These are phyloP conservation scores for Microplitis mediator DNA, from an alignment of 1,140 invertebrate genomes.

Conservation along the genomic window DNA sequence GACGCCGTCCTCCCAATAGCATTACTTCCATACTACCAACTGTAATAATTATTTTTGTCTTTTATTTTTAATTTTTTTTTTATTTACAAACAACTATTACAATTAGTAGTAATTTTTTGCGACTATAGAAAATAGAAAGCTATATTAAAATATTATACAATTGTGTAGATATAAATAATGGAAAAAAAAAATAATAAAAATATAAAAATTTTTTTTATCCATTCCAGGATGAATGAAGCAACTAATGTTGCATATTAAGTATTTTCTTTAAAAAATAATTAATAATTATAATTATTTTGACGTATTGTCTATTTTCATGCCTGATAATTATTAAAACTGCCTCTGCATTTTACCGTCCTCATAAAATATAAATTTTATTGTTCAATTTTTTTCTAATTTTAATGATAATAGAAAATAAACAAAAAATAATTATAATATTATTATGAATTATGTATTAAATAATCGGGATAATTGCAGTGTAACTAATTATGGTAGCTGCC, in stretches of 20 bases:
- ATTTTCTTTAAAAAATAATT: background rate
- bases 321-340: background rate
- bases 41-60: conserved; percentile 28
- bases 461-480: no score
- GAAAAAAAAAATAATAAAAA: background rate
- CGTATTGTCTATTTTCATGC: no score
- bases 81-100: background rate
- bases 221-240: conserved; percentile 27
- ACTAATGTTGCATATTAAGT: background rate
- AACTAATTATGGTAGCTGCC: no score
- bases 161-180: conserved; percentile 29
- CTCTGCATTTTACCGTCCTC: background rate
- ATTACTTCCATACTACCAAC: conserved; percentile 34
- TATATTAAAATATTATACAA: conserved; percentile 23
- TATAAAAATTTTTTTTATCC: conserved; percentile 8
- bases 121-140: conserved; percentile 29
- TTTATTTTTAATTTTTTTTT: no score
- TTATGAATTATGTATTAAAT: no score
- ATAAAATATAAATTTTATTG: background rate
- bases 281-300: background rate
- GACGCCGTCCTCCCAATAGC: conserved; percentile 43
- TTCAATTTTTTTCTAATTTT: background rate
- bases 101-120: conserved; percentile 1
- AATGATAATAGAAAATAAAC: no score
- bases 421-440: no score